phyloP scores from a whole-genome alignment of 2,797 vertebrate genomes.

The Basileuterus tristriatus region DNA sequence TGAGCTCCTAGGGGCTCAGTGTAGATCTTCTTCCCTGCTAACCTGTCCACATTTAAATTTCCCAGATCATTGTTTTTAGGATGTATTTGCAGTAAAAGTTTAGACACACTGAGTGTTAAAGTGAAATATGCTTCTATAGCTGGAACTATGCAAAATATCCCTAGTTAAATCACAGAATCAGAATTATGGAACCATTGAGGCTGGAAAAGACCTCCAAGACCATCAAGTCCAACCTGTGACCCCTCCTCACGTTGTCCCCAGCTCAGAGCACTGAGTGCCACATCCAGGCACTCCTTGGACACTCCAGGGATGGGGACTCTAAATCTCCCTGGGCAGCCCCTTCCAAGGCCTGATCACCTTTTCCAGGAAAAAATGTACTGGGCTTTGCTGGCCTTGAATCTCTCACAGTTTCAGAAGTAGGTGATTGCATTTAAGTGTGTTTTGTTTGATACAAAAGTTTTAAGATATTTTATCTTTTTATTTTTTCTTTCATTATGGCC shows the following conservation, averaged over 20 bases:
- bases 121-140: neutral
- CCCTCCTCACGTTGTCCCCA: neutral
- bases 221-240: fast-evolving
- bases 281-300: fast-evolving
- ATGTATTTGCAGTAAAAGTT: neutral
- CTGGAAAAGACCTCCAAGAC: neutral
- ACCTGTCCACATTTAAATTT: neutral
- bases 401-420: neutral
- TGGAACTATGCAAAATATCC: neutral
- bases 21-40: neutral
- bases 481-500: neutral
- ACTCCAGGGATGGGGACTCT: neutral
- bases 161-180: neutral
- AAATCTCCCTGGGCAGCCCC: neutral
- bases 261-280: neutral
- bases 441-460: neutral
- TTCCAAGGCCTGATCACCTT: fast-evolving
- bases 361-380: neutral
- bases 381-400: neutral
- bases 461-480: neutral
- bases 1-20: neutral
- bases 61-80: neutral
- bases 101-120: neutral
- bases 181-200: neutral
- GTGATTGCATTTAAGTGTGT: neutral